Percentiles rank a stretch among this genome's conserved stretches.
Evolutionary conservation across 2,888 invertebrate genomes (phyloP).

Genomic region (Napeogenes sylphis): DNA sequence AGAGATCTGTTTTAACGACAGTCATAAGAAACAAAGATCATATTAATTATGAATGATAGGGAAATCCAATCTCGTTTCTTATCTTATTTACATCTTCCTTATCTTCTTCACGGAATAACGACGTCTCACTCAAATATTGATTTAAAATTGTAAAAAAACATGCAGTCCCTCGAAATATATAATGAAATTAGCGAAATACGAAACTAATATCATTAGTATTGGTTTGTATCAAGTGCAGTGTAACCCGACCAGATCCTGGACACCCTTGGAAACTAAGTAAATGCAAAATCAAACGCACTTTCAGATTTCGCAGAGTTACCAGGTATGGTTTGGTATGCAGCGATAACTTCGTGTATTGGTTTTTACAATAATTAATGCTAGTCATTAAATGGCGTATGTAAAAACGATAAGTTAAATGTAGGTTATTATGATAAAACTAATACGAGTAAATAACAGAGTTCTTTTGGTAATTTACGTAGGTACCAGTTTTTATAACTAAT

Average conservation of each 20-base stretch:
- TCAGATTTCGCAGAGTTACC: conserved; percentile 36
- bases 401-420: neutral
- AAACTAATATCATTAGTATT: no score
- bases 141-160: no score
- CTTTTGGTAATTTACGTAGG: neutral
- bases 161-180: no score
- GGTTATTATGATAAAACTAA: neutral
- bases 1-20: no score
- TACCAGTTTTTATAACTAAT: no score
- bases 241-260: conserved; percentile 27
- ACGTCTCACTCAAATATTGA: no score
- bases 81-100: no score
- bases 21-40: no score
- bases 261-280: conserved; percentile 36
- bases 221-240: conserved; percentile 11
- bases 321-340: conserved; percentile 26
- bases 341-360: conserved; percentile 14
- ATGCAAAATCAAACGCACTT: conserved; percentile 37
- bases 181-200: no score
- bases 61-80: no score
- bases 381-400: neutral
- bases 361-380: neutral
- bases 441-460: neutral
- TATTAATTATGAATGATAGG: no score
- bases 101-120: no score